Evolutionary conservation across 2,888 invertebrate genomes (phyloP), one percentile per base, ranked within the genome.

Genomic region (Zonitis immaculata): DNA sequence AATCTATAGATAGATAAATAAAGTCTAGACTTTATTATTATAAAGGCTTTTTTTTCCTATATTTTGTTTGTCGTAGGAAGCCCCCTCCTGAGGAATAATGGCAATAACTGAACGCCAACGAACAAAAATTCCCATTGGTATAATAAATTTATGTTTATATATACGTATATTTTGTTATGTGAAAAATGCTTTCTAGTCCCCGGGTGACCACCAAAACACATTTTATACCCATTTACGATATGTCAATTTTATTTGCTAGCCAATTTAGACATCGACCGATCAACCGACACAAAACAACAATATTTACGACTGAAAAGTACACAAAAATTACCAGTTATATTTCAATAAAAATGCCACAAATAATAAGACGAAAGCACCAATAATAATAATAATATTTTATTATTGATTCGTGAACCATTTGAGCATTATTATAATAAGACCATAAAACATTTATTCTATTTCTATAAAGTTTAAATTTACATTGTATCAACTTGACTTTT

Each of bases 111-210:
- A 48, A 42, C 48, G 12, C 42, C 48, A 48, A 26, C 18, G 42
- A 30, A 26, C 42, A 42, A 27, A 35, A 48, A 48, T 42, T 48
- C 48, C 48, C 42, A 25, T 25, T 12, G 42, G 39, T 25, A 16
- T 25, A 25, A 48, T 48, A 48, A 48, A 48, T 48, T 48, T 48
- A 48, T 48, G 26, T 48, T 48, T 48, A 48, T 48, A 42, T 35
- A n/a, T 39, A 48, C 48, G 48, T 25, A 48, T 48, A n/a, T n/a
- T n/a, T 48, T 48, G 48, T 42, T 12, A 27, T 6, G 42, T 48
- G 42, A 48, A 48, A 48, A 48, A 48, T 48, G 48, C 14, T 48
- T 48, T 42, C 26, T 9, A 6, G 35, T 35, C 35, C 35, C 35
- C 16, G 9, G 35, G 35, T 18, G 18, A 14, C 35, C 16, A 14